Conservation (phyloP, 2,113 vertebrate species). For the Furnarius figulus region DNA sequence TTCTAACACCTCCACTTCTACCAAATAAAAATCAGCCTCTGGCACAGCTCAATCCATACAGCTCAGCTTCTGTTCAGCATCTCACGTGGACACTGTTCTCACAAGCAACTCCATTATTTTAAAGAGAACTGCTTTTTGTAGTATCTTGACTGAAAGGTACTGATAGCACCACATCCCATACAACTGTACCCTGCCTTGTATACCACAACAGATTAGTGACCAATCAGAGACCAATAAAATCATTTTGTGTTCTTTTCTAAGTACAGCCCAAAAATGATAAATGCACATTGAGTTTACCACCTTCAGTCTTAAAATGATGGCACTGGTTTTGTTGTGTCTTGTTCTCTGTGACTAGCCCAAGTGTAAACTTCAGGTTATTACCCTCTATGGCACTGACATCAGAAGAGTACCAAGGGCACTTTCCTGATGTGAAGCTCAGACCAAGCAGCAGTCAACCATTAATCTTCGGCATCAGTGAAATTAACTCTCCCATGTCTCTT, state of each 20-base stretch:
- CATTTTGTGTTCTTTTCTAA: background rate
- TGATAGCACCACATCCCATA: background rate
- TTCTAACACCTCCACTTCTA: conserved; percentile 23
- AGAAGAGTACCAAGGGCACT: background rate
- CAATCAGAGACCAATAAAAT: background rate
- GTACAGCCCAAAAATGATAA: background rate
- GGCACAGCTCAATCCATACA: conserved; percentile 9
- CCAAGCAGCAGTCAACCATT: background rate
- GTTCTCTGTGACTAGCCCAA: background rate
- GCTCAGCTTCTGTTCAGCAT: background rate
- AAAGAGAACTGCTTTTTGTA: background rate
- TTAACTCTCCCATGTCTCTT: background rate
- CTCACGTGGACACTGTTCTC: background rate
- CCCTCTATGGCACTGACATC: background rate
- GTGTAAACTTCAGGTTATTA: background rate
- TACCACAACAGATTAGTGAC: background rate
- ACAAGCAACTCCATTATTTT: background rate
- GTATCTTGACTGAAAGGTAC: background rate
- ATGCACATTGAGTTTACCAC: background rate
- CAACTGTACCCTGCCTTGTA: background rate
- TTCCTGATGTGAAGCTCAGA: background rate
- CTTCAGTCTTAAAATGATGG: background rate
- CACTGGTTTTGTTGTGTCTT: background rate
- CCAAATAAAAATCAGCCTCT: conserved; percentile 43
- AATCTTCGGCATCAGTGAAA: background rate